Conservation (phyloP, 1,140 invertebrate species). For the Druon quercuslanigerum region DNA sequence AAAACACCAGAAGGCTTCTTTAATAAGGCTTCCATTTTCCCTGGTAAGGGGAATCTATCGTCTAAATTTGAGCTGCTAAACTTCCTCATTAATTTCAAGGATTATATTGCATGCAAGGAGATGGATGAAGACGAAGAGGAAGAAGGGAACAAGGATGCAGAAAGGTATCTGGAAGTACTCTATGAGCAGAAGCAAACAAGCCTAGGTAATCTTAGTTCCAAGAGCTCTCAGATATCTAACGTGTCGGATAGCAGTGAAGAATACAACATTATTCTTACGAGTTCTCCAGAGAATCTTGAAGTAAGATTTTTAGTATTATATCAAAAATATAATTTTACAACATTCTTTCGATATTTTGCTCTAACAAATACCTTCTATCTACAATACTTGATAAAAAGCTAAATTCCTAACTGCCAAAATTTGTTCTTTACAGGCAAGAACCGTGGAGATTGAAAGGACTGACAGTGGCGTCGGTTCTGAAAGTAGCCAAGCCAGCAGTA, state of each 20-base stretch:
- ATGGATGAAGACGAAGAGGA: slow-evolving; percentile 60
- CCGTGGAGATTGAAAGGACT: slow-evolving; percentile 87
- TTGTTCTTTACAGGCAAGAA: slow-evolving; percentile 54
- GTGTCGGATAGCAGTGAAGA: slow-evolving; percentile 78
- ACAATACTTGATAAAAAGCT: too few species aligned
- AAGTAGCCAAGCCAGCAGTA: slow-evolving; percentile 90
- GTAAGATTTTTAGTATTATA: slow-evolving; percentile 44
- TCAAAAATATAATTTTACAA: too few species aligned
- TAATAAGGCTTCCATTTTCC: slow-evolving; percentile 57
- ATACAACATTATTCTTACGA: slow-evolving; percentile 72
- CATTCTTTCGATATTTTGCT: too few species aligned
- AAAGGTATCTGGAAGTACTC: slow-evolving; percentile 69
- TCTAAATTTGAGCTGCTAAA: slow-evolving; percentile 92
- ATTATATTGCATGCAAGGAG: slow-evolving; percentile 77
- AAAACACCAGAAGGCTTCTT: slow-evolving; percentile 65
- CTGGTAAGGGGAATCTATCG: slow-evolving; percentile 73
- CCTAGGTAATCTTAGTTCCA: slow-evolving; percentile 75
- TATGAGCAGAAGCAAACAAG: slow-evolving; percentile 74
- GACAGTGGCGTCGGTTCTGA: slow-evolving; percentile 96
- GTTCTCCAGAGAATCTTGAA: slow-evolving; percentile 67
- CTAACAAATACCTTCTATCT: too few species aligned
- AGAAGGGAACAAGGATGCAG: slow-evolving; percentile 70
- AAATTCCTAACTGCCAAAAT: too few species aligned
- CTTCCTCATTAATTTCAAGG: slow-evolving; percentile 86
- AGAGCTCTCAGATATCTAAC: slow-evolving; percentile 77